phyloP scores from a whole-genome alignment of 2,113 vertebrate genomes.

The Tichodroma muraria region DNA sequence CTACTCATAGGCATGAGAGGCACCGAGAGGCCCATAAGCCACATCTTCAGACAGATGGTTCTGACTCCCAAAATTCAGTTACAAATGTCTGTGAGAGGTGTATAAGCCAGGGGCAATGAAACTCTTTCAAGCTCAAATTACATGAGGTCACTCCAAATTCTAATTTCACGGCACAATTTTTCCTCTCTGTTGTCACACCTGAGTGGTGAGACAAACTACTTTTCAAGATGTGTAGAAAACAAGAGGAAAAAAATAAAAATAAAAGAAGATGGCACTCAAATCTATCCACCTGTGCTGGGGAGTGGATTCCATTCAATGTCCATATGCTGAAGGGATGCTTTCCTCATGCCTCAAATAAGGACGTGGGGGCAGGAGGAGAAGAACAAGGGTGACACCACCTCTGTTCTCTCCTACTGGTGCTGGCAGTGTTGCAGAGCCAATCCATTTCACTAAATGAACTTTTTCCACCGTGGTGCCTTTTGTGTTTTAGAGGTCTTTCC shows the following conservation, averaged over 20 bases:
- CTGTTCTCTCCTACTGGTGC: neutral
- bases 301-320: neutral
- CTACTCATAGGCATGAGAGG: neutral
- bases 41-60: neutral
- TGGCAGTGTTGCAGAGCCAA: neutral
- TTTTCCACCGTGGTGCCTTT: neutral
- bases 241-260: rapidly evolving
- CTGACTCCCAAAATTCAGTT: neutral
- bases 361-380: neutral
- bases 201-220: neutral
- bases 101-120: neutral
- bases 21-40: neutral
- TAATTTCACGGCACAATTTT: neutral
- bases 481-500: neutral
- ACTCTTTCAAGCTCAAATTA: neutral
- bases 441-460: neutral
- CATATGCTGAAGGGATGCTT: neutral
- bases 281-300: neutral
- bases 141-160: neutral
- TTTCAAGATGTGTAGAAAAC: neutral
- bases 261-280: neutral
- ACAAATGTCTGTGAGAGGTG: neutral
- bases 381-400: neutral
- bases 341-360: neutral
- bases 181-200: neutral